phyloP scores from a whole-genome alignment of 1,140 invertebrate genomes.

The Leptestheria dahalacensis region DNA sequence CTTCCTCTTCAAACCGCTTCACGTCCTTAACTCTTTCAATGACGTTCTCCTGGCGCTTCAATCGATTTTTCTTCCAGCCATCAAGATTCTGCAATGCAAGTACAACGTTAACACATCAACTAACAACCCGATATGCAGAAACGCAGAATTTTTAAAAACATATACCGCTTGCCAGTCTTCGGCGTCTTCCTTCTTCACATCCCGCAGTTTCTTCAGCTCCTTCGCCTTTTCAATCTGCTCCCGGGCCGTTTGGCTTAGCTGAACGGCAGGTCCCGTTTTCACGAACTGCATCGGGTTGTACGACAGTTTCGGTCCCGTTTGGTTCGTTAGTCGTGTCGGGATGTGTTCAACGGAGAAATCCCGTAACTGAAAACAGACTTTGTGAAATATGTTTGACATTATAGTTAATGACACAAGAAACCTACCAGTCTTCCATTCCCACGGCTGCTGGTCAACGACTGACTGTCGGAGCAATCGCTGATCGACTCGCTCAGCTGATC shows the following conservation, averaged over 20 bases:
- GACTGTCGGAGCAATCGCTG: background rate
- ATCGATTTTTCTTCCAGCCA: conserved; percentile 80
- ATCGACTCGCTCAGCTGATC: background rate
- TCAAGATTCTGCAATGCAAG: conserved; percentile 56
- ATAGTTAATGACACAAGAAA: background rate
- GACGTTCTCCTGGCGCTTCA: conserved; percentile 76
- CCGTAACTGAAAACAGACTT: background rate
- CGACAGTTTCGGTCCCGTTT: conserved; percentile 53
- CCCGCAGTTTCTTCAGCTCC: conserved; percentile 61
- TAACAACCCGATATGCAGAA: conserved; percentile 2
- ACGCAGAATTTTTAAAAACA: conserved; percentile 18
- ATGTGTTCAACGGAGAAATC: conserved; percentile 20
- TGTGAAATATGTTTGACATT: background rate
- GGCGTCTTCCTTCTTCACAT: conserved; percentile 56
- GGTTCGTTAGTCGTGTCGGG: conserved; percentile 32
- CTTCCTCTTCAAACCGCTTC: conserved; percentile 63
- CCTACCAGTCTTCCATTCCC: background rate
- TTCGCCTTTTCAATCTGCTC: conserved; percentile 71
- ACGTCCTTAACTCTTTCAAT: conserved; percentile 76
- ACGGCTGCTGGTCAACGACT: background rate
- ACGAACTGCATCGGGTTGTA: conserved; percentile 78
- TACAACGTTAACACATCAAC: background rate
- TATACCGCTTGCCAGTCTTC: conserved; percentile 87
- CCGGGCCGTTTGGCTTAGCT: conserved; percentile 63
- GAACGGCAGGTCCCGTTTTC: conserved; percentile 59